phyloP scores from a whole-genome alignment of 2,888 invertebrate genomes.

The Hartigia nigra region DNA sequence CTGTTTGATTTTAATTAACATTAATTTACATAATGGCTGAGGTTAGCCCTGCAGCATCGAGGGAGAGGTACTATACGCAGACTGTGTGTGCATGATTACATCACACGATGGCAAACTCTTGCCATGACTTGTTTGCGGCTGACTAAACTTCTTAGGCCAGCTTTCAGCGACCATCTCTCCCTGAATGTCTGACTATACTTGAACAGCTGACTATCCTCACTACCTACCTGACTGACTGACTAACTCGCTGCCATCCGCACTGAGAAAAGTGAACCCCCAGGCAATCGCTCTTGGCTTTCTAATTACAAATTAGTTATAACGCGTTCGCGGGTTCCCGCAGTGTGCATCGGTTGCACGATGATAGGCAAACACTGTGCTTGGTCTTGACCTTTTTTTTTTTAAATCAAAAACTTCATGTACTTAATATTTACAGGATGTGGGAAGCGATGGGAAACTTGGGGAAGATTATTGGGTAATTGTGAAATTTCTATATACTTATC shows the following conservation, averaged over 20 bases:
- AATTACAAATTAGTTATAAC: conserved; percentile 36
- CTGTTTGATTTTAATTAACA: conserved; percentile 55
- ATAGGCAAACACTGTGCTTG: background rate
- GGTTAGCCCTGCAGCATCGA: conserved; percentile 32
- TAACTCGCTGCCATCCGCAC: conserved; percentile 18
- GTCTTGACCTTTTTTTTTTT: background rate
- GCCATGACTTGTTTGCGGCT: background rate
- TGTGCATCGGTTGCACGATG: background rate
- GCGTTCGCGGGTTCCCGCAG: conserved; percentile 7
- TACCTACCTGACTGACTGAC: conserved; percentile 7
- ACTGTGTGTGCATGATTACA: background rate
- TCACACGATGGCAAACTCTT: background rate
- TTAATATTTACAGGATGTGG: background rate
- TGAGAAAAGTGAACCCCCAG: conserved; percentile 15
- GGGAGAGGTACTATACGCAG: background rate
- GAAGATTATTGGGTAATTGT: background rate
- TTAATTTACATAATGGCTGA: conserved; percentile 52
- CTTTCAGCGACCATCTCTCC: background rate
- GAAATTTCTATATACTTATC: background rate
- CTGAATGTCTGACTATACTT: background rate
- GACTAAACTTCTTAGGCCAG: conserved; percentile 3
- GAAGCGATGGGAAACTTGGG: background rate
- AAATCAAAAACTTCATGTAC: background rate
- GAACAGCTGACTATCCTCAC: background rate
- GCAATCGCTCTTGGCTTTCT: conserved; percentile 28